Percentiles rank a stretch among this genome's conserved stretches.
Evolutionary conservation across 2,888 invertebrate genomes (phyloP).

Genomic region (Stenchaetothrips biformis): DNA sequence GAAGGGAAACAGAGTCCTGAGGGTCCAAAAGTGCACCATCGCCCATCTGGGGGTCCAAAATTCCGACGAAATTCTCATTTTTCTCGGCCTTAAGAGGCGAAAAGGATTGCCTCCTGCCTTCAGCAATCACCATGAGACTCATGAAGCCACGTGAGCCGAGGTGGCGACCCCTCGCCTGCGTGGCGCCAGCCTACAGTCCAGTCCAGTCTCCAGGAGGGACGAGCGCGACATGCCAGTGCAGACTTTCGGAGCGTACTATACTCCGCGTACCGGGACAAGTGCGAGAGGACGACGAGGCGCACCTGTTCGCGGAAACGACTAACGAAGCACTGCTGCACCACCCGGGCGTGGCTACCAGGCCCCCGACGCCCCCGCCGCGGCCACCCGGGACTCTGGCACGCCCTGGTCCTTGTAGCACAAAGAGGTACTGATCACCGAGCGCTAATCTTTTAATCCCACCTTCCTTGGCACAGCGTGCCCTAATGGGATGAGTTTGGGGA

Average conservation of each 20-base stretch:
- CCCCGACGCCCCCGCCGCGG: not conserved
- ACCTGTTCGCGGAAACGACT: constrained; percentile 14
- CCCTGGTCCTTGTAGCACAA: not conserved
- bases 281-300: not conserved
- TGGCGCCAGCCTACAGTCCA: not conserved
- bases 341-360: not conserved
- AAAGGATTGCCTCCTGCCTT: no score
- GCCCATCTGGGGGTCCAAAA: no score
- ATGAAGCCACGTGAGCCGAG: no score
- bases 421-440: constrained; percentile 1
- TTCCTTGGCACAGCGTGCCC: not conserved
- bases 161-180: no score
- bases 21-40: no score
- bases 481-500: not conserved
- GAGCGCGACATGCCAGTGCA: no score
- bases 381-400: no score
- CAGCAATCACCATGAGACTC: no score
- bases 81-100: no score
- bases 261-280: not conserved
- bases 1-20: no score
- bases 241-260: not conserved
- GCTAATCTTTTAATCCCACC: constrained; percentile 3
- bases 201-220: not conserved
- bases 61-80: no score
- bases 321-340: not conserved